Evolutionary conservation across 2,888 invertebrate species (phyloP).

Genomic region (Hydroisotoma schaefferi): DNA sequence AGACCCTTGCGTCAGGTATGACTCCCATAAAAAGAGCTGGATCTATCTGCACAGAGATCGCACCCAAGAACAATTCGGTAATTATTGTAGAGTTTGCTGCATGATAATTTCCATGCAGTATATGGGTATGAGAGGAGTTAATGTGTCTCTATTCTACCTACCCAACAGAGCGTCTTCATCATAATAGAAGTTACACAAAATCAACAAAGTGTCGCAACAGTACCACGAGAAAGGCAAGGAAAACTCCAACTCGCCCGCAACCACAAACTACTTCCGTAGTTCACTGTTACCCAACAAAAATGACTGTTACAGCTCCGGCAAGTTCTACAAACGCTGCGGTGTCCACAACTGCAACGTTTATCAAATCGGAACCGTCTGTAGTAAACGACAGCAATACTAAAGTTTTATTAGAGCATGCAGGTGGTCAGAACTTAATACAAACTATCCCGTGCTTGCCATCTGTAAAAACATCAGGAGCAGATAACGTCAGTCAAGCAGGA

Average conservation of each 20-base stretch:
- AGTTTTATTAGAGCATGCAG: too few species aligned
- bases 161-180: constrained; percentile 45
- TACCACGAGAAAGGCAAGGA: constrained; percentile 39
- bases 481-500: too few species aligned
- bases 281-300: not conserved
- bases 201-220: constrained; percentile 47
- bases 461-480: too few species aligned
- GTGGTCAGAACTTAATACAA: too few species aligned
- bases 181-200: constrained; percentile 48
- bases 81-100: constrained; percentile 46
- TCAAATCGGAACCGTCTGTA: too few species aligned
- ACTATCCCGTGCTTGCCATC: too few species aligned
- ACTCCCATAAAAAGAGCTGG: constrained; percentile 88
- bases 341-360: constrained; percentile 19
- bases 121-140: not conserved
- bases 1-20: constrained; percentile 91
- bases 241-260: constrained; percentile 10
- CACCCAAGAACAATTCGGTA: constrained; percentile 64
- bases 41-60: constrained; percentile 82
- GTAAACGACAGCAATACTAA: too few species aligned
- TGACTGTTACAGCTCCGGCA: not conserved
- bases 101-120: too few species aligned
- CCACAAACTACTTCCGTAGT: not conserved
- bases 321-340: constrained; percentile 3
- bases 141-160: not conserved